A percentile compares a stretch with the other conserved stretches of the same genome.
These are phyloP conservation scores for Aphelocoma californica DNA, from an alignment of 2,797 vertebrate species.

Conservation along the genomic window DNA sequence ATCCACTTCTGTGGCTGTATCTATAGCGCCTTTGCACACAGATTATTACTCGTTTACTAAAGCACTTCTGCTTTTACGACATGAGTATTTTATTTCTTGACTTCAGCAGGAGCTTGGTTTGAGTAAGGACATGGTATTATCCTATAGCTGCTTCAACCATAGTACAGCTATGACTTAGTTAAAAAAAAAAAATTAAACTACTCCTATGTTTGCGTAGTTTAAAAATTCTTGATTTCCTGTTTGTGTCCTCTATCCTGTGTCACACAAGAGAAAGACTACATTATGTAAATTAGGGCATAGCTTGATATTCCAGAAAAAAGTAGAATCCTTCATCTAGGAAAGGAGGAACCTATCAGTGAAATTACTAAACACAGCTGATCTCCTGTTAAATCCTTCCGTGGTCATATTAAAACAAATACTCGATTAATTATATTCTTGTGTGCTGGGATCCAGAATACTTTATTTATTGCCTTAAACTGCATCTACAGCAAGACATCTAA, in stretches of 20 bases:
- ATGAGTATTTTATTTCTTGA: neutral
- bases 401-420: slow-evolving; percentile 45
- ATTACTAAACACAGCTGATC: slow-evolving; percentile 39
- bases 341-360: slow-evolving; percentile 9
- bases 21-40: neutral
- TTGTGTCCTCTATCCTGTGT: neutral
- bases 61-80: neutral
- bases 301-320: neutral
- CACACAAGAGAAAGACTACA: neutral
- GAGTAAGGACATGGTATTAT: neutral
- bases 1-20: neutral
- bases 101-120: neutral
- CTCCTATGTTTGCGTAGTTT: neutral
- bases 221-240: neutral
- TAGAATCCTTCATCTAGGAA: neutral
- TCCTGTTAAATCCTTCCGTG: slow-evolving; percentile 22
- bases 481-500: slow-evolving; percentile 44
- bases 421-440: slow-evolving; percentile 34
- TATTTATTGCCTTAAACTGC: slow-evolving; percentile 33
- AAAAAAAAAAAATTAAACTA: neutral
- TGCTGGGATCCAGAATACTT: slow-evolving; percentile 36
- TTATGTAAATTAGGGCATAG: neutral
- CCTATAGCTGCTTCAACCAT: neutral
- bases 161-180: neutral
- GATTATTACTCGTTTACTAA: neutral